These are phyloP conservation scores for Muscidifurax raptorellus DNA, from an alignment of 1,140 invertebrate genomes.

Conservation along the genomic window DNA sequence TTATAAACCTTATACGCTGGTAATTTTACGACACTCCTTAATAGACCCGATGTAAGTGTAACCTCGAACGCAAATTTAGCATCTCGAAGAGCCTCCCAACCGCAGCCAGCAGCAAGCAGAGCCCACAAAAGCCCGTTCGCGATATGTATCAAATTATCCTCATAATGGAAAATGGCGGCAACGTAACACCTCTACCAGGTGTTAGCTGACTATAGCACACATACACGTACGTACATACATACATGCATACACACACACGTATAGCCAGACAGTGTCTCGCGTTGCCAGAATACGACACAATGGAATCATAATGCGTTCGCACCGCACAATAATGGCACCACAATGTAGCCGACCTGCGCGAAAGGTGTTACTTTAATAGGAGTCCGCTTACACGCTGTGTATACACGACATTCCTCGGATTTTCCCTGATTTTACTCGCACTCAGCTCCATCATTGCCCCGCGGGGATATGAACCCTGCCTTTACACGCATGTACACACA, in stretches of 20 bases:
- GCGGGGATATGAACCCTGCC: not conserved
- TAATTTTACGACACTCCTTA: too few relatives aligned
- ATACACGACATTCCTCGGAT: conserved; percentile 52
- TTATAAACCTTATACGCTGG: too few relatives aligned
- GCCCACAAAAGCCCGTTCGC: conserved; percentile 53
- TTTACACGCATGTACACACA: not conserved
- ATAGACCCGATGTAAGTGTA: not conserved
- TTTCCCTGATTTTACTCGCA: conserved; percentile 57
- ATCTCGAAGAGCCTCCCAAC: not conserved
- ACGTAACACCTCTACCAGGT: conserved; percentile 76
- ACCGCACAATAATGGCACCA: conserved; percentile 69
- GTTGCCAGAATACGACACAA: conserved; percentile 66
- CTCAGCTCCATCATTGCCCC: conserved; percentile 46
- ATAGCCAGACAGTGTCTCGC: conserved; percentile 58
- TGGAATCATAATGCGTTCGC: conserved; percentile 70
- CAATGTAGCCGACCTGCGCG: conserved; percentile 67
- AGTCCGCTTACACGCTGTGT: conserved; percentile 67
- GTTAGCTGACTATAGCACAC: conserved; percentile 47
- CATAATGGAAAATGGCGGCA: conserved; percentile 75
- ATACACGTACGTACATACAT: not conserved
- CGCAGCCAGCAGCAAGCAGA: conserved; percentile 15
- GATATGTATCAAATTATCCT: conserved; percentile 76
- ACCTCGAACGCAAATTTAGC: conserved; percentile 20
- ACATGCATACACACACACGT: not conserved
- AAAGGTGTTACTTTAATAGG: conserved; percentile 75